phyloP scores from a whole-genome alignment of 2,797 vertebrate species.

The Prunella strophiata region DNA sequence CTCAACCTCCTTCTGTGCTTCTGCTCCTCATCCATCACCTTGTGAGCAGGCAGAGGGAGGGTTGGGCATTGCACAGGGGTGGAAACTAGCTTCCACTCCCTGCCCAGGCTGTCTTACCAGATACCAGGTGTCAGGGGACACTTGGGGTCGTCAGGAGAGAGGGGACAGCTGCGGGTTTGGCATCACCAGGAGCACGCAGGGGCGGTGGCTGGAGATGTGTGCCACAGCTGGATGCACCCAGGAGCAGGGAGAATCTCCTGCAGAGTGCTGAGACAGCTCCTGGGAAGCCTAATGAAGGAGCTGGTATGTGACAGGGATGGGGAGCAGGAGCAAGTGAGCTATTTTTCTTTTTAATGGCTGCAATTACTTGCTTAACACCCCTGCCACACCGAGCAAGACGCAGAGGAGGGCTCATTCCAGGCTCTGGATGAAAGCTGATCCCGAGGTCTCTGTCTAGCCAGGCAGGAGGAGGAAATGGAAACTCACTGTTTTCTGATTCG shows the following conservation, averaged over 20 bases:
- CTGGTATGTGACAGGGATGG: neutral
- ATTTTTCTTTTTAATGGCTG: conserved; percentile 31
- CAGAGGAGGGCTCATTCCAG: conserved; percentile 32
- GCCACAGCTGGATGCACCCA: neutral
- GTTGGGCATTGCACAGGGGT: neutral
- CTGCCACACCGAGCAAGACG: neutral
- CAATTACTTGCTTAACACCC: conserved; percentile 45
- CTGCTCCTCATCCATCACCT: neutral
- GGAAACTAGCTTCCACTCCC: neutral
- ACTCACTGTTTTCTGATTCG: conserved; percentile 27
- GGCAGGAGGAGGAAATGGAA: conserved; percentile 45
- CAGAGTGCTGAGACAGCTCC: neutral
- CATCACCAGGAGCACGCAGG: neutral
- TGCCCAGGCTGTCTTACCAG: neutral
- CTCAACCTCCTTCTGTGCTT: neutral
- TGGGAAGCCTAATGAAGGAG: conserved; percentile 6
- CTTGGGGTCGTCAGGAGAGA: neutral
- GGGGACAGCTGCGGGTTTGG: neutral
- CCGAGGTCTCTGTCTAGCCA: conserved; percentile 23
- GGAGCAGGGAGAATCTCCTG: neutral
- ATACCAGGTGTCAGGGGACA: neutral
- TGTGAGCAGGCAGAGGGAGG: neutral
- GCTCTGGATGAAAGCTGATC: conserved; percentile 34
- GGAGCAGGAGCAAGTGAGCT: neutral
- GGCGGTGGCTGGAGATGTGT: neutral